phyloP scores from a whole-genome alignment of 2,113 vertebrate genomes.

The Cathartes aura region DNA sequence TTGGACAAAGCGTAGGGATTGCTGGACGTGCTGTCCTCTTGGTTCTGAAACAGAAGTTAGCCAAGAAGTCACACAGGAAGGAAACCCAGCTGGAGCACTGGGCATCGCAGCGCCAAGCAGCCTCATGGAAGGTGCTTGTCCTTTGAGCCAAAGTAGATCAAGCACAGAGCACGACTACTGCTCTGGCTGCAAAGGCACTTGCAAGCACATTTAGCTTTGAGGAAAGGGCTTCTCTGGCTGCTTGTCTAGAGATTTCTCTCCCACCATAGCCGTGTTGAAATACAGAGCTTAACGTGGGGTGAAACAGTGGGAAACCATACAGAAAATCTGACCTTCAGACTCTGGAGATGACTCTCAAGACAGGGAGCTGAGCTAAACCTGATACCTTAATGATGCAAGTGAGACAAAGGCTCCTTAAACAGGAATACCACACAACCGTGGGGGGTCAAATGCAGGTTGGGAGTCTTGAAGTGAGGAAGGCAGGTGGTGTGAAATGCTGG shows the following conservation, averaged over 20 bases:
- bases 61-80: not conserved
- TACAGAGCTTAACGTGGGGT: not conserved
- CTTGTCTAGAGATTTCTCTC: not conserved
- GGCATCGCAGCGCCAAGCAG: not conserved
- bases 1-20: conserved; percentile 88
- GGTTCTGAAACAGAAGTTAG: conserved; percentile 78
- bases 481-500: not conserved
- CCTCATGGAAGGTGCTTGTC: not conserved
- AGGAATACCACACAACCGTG: not conserved
- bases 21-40: conserved; percentile 87
- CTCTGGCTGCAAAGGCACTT: not conserved
- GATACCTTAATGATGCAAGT: not conserved
- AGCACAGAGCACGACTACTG: not conserved
- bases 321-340: not conserved
- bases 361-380: not conserved
- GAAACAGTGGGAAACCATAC: not conserved
- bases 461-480: not conserved
- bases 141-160: not conserved
- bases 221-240: not conserved
- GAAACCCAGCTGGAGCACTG: not conserved
- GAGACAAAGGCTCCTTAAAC: not conserved
- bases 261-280: not conserved
- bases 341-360: not conserved
- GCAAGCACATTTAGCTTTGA: not conserved
- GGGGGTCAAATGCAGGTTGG: not conserved